Evolutionary conservation across 2,888 invertebrate species (phyloP).

Genomic region (Pyrocoelia pectoralis): DNA sequence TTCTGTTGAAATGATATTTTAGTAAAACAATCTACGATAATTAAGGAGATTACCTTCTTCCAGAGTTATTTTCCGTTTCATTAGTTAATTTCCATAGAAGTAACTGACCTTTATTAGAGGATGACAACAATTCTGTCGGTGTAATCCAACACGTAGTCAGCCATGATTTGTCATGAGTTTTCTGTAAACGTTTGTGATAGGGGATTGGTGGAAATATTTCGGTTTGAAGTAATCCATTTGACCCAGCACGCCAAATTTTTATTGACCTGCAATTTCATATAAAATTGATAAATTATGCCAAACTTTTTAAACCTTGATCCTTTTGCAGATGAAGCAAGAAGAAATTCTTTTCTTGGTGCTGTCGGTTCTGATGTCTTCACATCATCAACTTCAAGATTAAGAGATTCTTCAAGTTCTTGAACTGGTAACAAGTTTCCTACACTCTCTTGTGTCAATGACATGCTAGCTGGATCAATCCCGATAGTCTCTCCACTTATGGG

Average conservation of each 20-base stretch:
- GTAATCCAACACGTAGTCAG: constrained; percentile 69
- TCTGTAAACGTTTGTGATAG: constrained; percentile 8
- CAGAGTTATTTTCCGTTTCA: not conserved
- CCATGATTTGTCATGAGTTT: constrained; percentile 53
- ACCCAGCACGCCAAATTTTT: constrained; percentile 71
- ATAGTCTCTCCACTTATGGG: too few relatives aligned
- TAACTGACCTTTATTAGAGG: constrained; percentile 69
- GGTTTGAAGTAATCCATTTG: constrained; percentile 64
- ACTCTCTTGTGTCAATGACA: too few relatives aligned
- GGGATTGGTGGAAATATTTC: constrained; percentile 51
- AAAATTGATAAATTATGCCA: constrained; percentile 15
- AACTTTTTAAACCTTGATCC: not conserved
- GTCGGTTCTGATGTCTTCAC: not conserved
- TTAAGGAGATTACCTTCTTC: constrained; percentile 4
- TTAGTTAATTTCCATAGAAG: constrained; percentile 66
- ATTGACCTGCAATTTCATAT: constrained; percentile 59
- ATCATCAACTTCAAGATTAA: too few relatives aligned
- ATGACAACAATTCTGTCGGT: constrained; percentile 64
- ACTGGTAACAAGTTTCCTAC: too few relatives aligned
- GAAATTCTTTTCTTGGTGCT: not conserved
- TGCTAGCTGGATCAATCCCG: too few relatives aligned
- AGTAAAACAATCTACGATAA: not conserved
- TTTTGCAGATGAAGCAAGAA: not conserved
- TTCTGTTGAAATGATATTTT: constrained; percentile 2
- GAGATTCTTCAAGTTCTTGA: too few relatives aligned